Percentiles rank a stretch among this genome's conserved stretches.
Evolutionary conservation across 2,113 vertebrate species (phyloP).

Genomic region (Brachirus orientalis): DNA sequence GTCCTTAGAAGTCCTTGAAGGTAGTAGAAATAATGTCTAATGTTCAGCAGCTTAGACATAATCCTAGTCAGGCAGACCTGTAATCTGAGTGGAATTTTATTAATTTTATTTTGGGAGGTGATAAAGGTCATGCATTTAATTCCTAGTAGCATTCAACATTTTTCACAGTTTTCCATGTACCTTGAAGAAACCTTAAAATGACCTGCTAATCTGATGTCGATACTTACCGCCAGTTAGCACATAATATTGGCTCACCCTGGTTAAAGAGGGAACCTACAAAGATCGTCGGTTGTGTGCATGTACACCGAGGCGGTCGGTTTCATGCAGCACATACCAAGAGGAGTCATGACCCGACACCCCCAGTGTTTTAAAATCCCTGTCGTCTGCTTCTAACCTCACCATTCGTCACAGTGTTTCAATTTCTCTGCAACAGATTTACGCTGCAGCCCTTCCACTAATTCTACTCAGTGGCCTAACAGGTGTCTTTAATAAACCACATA

Average conservation of each 20-base stretch:
- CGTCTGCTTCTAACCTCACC: conserved; percentile 21
- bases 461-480: conserved; percentile 26
- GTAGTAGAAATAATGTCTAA: conserved; percentile 8
- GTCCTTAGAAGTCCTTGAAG: conserved; percentile 31
- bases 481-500: conserved; percentile 3
- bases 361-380: conserved; percentile 41
- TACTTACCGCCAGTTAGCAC: too few species aligned
- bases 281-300: conserved; percentile 1
- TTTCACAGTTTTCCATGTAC: conserved; percentile 11
- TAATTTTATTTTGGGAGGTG: conserved; percentile 23
- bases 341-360: conserved; percentile 41
- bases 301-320: conserved; percentile 21
- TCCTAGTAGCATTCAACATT: conserved; percentile 23
- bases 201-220: too few species aligned
- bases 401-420: conserved; percentile 42
- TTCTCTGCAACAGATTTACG: conserved; percentile 35
- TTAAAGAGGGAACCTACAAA: conserved; percentile 4
- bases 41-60: conserved; percentile 30
- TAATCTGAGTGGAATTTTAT: conserved; percentile 11
- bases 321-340: conserved; percentile 27
- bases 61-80: conserved; percentile 18
- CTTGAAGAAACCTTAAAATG: conserved; percentile 23
- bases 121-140: conserved; percentile 18
- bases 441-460: conserved; percentile 38
- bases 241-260: not conserved